Percentiles rank a stretch among this genome's conserved stretches.
Evolutionary conservation across 2,888 invertebrate species (phyloP).

Genomic region (Temnothorax unifasciatus): DNA sequence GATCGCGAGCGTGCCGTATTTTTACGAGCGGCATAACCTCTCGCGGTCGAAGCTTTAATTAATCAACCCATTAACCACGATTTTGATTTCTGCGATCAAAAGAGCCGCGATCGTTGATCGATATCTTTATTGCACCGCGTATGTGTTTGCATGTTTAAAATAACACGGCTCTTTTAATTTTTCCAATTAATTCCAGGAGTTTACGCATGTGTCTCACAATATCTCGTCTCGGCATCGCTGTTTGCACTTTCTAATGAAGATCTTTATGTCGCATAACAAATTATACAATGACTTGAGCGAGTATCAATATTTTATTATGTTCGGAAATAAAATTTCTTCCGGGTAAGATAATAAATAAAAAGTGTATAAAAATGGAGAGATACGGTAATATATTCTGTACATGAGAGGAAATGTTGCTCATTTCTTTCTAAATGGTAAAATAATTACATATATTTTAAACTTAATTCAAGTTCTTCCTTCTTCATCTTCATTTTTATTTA

Average conservation of each 20-base stretch:
- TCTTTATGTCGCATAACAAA: slow-evolving; percentile 16
- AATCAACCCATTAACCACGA: slow-evolving; percentile 47
- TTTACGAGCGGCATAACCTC: slow-evolving; percentile 42
- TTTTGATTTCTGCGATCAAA: slow-evolving; percentile 48
- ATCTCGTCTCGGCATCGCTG: slow-evolving; percentile 17
- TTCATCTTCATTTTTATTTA: background rate
- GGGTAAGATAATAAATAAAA: background rate
- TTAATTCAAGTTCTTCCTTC: background rate
- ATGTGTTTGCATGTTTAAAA: slow-evolving; percentile 11
- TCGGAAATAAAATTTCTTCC: background rate
- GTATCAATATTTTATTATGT: background rate
- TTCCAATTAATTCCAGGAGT: slow-evolving; percentile 29
- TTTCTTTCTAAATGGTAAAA: background rate
- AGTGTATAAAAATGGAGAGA: background rate
- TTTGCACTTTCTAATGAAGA: slow-evolving; percentile 40
- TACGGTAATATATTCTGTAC: background rate
- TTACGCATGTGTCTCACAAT: slow-evolving; percentile 3
- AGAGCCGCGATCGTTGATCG: slow-evolving; percentile 45
- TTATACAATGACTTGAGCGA: background rate
- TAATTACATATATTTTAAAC: background rate
- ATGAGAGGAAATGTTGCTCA: background rate
- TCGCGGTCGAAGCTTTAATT: slow-evolving; percentile 42
- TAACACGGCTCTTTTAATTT: background rate
- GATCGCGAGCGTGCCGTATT: slow-evolving; percentile 40
- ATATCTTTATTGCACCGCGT: slow-evolving; percentile 36